phyloP scores from a whole-genome alignment of 2,888 invertebrate genomes.

The Torymus texanus region DNA sequence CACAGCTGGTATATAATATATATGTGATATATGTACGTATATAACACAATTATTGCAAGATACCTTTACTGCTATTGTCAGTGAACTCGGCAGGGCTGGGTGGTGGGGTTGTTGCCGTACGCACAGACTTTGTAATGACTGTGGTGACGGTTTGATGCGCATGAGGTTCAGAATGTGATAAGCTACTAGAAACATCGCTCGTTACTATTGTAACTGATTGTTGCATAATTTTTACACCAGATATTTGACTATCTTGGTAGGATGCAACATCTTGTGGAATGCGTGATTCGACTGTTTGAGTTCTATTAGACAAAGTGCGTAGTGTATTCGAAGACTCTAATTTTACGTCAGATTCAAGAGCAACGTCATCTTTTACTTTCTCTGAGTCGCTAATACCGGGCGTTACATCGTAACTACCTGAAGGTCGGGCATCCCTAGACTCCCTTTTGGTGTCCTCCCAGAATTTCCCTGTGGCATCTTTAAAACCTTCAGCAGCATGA shows the following conservation, averaged over 20 bases:
- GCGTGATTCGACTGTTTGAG: slow-evolving; percentile 39
- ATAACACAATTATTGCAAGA: slow-evolving; percentile 75
- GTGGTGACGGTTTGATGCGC: slow-evolving; percentile 74
- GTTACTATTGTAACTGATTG: slow-evolving; percentile 64
- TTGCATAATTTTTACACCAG: slow-evolving; percentile 48
- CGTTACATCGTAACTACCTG: slow-evolving; percentile 66
- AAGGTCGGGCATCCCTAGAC: slow-evolving; percentile 59
- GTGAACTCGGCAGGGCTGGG: slow-evolving; percentile 75
- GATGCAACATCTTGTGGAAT: slow-evolving; percentile 45
- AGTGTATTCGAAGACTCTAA: slow-evolving; percentile 61
- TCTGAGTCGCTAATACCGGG: slow-evolving; percentile 57
- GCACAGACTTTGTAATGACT: slow-evolving; percentile 75
- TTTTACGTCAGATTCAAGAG: slow-evolving; percentile 59
- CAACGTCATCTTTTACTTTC: slow-evolving; percentile 58
- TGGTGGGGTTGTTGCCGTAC: slow-evolving; percentile 74
- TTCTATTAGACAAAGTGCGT: slow-evolving; percentile 45
- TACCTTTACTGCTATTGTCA: slow-evolving; percentile 75
- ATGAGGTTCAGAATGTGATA: slow-evolving; percentile 74
- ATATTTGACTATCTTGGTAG: slow-evolving; percentile 34
- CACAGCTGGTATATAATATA: slow-evolving; percentile 75
- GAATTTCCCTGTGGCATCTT: slow-evolving; percentile 52
- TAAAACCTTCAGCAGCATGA: slow-evolving; percentile 55
- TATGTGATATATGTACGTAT: slow-evolving; percentile 65
- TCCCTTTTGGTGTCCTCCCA: slow-evolving; percentile 59
- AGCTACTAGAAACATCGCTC: slow-evolving; percentile 64